Percentiles rank a stretch among this genome's conserved stretches.
phyloP scores from a whole-genome alignment of 2,888 invertebrate genomes.

The Oscheius sp. region DNA sequence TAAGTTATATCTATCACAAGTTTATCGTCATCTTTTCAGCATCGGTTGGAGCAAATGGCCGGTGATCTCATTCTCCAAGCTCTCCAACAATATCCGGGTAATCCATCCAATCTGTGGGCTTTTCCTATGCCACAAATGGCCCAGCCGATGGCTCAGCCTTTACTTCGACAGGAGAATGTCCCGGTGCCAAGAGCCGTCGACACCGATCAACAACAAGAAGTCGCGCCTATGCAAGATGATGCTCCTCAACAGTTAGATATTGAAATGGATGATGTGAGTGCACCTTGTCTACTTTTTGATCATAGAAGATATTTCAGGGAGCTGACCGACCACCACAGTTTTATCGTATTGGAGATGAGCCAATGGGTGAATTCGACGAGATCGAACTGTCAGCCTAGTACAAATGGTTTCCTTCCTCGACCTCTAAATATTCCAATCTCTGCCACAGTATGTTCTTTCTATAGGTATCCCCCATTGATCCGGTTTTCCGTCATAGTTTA shows the following conservation, averaged over 20 bases:
- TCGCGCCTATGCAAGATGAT: constrained; percentile 4
- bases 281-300: neutral
- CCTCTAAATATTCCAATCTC: neutral
- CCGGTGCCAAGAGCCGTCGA: neutral
- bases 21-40: neutral
- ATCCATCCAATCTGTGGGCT: constrained; percentile 24
- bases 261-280: constrained; percentile 23
- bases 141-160: neutral
- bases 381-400: neutral
- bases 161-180: neutral
- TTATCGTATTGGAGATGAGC: constrained; percentile 29
- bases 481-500: constrained; percentile 5
- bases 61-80: constrained; percentile 33
- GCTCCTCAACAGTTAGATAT: constrained; percentile 14
- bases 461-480: neutral
- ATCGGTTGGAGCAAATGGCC: constrained; percentile 21
- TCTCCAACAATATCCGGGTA: constrained; percentile 9
- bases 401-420: neutral
- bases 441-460: constrained; percentile 16
- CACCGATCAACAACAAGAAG: neutral
- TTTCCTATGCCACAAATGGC: constrained; percentile 12
- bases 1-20: neutral
- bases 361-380: constrained; percentile 24
- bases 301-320: constrained; percentile 19
- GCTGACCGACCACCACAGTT: constrained; percentile 29